Conservation (phyloP, 1,140 invertebrate species). For the Cepaea nemoralis region DNA sequence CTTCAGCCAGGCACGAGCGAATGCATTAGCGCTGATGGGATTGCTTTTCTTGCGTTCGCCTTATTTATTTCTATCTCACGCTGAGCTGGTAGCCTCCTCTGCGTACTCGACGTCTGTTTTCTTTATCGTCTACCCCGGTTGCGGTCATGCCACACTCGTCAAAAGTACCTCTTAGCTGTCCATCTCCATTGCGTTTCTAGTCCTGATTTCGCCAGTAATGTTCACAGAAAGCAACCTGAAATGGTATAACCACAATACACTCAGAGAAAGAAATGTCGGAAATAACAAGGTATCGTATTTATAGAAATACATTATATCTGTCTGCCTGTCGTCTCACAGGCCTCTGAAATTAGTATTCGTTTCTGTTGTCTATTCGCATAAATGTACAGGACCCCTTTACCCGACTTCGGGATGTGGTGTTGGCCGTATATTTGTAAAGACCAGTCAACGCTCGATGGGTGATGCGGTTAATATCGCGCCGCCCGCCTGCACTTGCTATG, state of each 20-base stretch:
- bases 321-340: no score
- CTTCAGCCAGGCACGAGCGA: background rate
- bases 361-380: no score
- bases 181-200: background rate
- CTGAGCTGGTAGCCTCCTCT: background rate
- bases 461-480: no score
- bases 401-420: no score
- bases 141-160: background rate
- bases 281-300: no score
- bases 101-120: background rate
- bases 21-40: conserved; percentile 11
- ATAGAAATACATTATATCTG: no score
- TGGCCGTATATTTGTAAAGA: no score
- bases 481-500: no score
- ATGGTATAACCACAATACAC: background rate
- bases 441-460: no score
- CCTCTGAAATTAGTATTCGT: no score
- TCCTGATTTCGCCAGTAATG: background rate
- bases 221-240: background rate
- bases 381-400: no score
- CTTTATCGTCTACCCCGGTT: background rate
- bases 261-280: no score
- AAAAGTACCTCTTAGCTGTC: background rate
- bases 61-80: background rate
- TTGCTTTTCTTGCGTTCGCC: background rate